Conservation (phyloP, 2,888 invertebrate species). For the Sarcophaga rosellei region DNA sequence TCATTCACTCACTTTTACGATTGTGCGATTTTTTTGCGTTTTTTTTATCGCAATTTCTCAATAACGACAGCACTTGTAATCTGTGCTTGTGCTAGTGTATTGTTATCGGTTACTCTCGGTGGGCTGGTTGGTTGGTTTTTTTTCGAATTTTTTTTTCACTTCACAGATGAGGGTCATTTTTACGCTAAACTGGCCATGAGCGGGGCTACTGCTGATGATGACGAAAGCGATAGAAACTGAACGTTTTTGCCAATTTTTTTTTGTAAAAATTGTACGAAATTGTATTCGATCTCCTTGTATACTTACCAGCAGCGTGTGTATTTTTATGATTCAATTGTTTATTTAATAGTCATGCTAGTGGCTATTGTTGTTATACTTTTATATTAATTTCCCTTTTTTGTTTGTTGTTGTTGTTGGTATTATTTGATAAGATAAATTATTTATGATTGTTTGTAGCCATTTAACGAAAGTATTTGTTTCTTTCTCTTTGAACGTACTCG, state of each 20-base stretch:
- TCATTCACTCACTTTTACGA: not conserved
- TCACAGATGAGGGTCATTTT: conserved; percentile 52
- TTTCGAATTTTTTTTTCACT: conserved; percentile 11
- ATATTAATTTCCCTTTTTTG: conserved; percentile 4
- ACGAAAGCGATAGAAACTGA: not conserved
- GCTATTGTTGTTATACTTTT: conserved; percentile 17
- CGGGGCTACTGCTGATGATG: conserved; percentile 8
- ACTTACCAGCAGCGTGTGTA: not conserved
- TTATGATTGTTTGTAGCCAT: conserved; percentile 27
- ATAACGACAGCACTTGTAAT: conserved; percentile 15
- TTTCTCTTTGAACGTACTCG: not conserved
- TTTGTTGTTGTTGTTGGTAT: conserved; percentile 4
- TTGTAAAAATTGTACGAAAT: not conserved
- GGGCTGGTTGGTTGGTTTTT: not conserved
- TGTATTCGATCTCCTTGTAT: not conserved
- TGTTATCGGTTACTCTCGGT: not conserved
- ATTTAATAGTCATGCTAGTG: conserved; percentile 30
- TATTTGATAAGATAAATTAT: conserved; percentile 44
- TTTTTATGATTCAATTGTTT: conserved; percentile 48
- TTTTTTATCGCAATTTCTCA: conserved; percentile 14
- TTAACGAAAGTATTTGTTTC: conserved; percentile 12
- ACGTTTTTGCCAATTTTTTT: conserved; percentile 5
- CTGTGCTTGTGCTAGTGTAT: not conserved
- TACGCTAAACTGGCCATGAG: conserved; percentile 61
- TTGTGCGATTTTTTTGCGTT: conserved; percentile 4